Evolutionary conservation across 2,113 vertebrate genomes (phyloP), one percentile per base, ranked within the genome.

Genomic region (Corynorhinus townsendii): DNA sequence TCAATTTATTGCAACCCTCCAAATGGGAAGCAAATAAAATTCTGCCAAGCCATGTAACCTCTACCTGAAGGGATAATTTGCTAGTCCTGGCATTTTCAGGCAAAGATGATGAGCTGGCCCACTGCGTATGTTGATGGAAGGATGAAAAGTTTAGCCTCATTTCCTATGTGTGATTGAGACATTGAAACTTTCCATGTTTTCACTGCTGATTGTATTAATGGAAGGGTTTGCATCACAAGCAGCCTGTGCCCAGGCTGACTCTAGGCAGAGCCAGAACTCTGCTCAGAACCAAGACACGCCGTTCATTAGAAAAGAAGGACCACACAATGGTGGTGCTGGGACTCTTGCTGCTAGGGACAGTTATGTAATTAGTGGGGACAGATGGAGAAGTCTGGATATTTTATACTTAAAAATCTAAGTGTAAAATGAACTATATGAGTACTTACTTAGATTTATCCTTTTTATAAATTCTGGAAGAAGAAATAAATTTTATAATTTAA

Each of bases 141-240:
- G 26, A 90, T 73, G n/a, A 90, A n/a, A 3, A 69, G 52, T 76
- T 89, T n/a, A 83, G 40, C 47, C 26, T 92, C 90, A 69, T 80
- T 95, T 96, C 62, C 69, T 69, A 8, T 52, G 49, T 75, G 45
- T 89, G 49, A 86, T 2, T 40, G 86, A 80, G 30, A 75, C 20
- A 56, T 93, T 86, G 11, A 83, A 83, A 86, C 30, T 87, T 87
- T 86, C 86, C 71, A 22, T n/a, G 17, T n/a, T 80, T 94, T 90
- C 72, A 69, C 30, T 49, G 20, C 71, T 77, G 69, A 87, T 77
- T 49, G 10, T 68, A 71, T 30, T 94, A 68, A 54, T 43, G 16
- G 49, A 86, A 84, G 11, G 16, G 3, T 10, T 80, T 62, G 43
- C n/a, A 52, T 76, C 10, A 72, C 20, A 86, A 52, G 86, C 9